A percentile compares a stretch with the other conserved stretches of the same genome.
phyloP scores from a whole-genome alignment of 2,113 vertebrate species.

The Oreochromis tanganicae region DNA sequence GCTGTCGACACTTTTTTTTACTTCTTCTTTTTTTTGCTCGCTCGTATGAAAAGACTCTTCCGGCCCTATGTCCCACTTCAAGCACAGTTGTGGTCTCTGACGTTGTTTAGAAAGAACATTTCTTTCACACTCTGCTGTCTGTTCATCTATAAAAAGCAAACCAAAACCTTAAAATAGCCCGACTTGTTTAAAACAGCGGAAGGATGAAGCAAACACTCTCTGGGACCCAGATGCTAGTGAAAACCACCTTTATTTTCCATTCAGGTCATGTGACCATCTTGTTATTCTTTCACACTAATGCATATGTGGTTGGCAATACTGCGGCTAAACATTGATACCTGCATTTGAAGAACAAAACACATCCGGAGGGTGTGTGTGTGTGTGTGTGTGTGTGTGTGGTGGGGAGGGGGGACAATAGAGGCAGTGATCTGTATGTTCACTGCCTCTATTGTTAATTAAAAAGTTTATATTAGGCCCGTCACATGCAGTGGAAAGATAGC shows the following conservation, averaged over 20 bases:
- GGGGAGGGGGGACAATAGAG: too few species aligned
- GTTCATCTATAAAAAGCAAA: conserved; percentile 65
- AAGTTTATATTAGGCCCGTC: not conserved
- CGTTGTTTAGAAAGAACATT: conserved; percentile 64
- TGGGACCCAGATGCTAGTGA: conserved; percentile 60
- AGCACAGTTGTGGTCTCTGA: conserved; percentile 68
- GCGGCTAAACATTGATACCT: not conserved
- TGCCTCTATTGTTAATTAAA: not conserved
- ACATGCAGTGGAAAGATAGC: not conserved
- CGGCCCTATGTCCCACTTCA: conserved; percentile 62
- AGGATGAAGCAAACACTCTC: conserved; percentile 67
- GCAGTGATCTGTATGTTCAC: not conserved
- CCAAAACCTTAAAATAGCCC: conserved; percentile 64
- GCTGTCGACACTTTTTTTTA: conserved; percentile 60
- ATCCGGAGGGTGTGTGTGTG: accelerated
- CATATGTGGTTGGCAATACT: not conserved
- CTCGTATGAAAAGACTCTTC: conserved; percentile 57
- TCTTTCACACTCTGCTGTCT: conserved; percentile 65
- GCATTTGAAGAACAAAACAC: not conserved
- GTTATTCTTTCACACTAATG: conserved; percentile 32
- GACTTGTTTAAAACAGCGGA: conserved; percentile 68
- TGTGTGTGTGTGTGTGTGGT: too few species aligned
- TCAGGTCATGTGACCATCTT: conserved; percentile 34
- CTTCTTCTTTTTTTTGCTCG: not conserved
- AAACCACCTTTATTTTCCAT: conserved; percentile 72